Base-by-base conservation (phyloP, 2,113 vertebrate species). In the Lepisosteus oculatus region DNA sequence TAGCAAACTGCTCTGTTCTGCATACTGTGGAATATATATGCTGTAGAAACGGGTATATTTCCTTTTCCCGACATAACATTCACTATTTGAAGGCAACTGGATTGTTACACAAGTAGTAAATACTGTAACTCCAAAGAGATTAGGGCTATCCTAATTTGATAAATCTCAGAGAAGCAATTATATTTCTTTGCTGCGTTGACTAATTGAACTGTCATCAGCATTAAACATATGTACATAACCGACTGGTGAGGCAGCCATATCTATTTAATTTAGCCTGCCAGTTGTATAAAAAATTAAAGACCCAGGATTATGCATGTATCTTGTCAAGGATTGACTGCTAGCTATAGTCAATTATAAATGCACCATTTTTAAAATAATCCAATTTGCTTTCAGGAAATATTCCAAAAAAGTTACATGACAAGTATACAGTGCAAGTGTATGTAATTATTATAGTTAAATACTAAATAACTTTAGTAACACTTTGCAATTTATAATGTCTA, bases 81-180 rank as follows among this genome's bases (percentile, higher is more conserved):
- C 74, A 43, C 71, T 80, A 77, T 75, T 73, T 79, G 78, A 80
- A 81, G 68, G 78, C 73, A 74, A 80, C 76, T 75, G 74, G 72
- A 83, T 79, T 85, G 80, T 85, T 83, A 77, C 72, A 81, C 78
- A 77, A 77, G 61, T 78, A 29, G 72, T 67, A 72, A 72, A 77
- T 90, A 91, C 89, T 88, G 90, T 90, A 85, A 78, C 79, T 78
- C 80, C 78, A 77, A 78, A 66, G 72, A 87, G 86, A 92, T 91
- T 90, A 90, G 86, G 79, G 81, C 78, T 78, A 80, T 77, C 67
- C 81, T 87, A 82, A 90, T 90, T 87, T 84, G 89, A 92, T 88
- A 88, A 90, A 77, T 68, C 77, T 85, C 59, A 78, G 77, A 84
- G 80, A 83, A 81, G 76, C 80, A 61, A 79, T 75, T 74, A 85